Base-by-base conservation (phyloP, 1,140 invertebrate species). In the Scaptomyza montana region DNA sequence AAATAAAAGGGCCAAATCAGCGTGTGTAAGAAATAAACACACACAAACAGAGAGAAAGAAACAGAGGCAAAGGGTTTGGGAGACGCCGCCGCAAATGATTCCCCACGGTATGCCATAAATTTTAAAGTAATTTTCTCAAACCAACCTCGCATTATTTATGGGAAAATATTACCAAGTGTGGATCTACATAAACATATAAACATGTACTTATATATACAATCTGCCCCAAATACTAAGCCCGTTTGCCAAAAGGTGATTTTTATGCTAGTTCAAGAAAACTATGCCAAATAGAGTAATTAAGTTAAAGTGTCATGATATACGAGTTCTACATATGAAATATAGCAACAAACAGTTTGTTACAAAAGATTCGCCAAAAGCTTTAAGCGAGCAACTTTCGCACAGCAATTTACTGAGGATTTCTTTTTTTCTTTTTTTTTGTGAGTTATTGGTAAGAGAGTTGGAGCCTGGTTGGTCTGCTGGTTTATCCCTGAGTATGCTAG, bases 1-100 rank as follows among this genome's bases (percentile, higher is more conserved):
- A 77, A 85, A 87, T 68, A 87, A 87, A 89, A 84, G 79, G 84
- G 69, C 76, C 76, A 87, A 89, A 86, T 86, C 82, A 87, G 75
- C 82, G 82, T 82, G 72, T 78, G 72, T 78, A 81, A 77, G 70
- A 76, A 63, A 56, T 43, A 72, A 45, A 65, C 36, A 63, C 43
- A 59, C 16, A 43, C 25, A 25, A 5, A 19, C 9, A 19, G 16
- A 43, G 0, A 33, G 19, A 16, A 8, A 10, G 16, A 12, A n/a
- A 6, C 2, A 19, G 41, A 41, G 19, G 25, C 21, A 16, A 13
- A 16, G 43, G 30, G 50, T 39, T 41, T 33, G 36, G 13, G 43
- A 36, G 55, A 8, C 30, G 33, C 33, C 8, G 33, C 33, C 33
- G 16, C 39, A 13, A 13, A 13, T 49, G 51, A 54, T 45, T 45